Conservation (phyloP, 2,888 invertebrate genomes). For the Acholoe squamosa region DNA sequence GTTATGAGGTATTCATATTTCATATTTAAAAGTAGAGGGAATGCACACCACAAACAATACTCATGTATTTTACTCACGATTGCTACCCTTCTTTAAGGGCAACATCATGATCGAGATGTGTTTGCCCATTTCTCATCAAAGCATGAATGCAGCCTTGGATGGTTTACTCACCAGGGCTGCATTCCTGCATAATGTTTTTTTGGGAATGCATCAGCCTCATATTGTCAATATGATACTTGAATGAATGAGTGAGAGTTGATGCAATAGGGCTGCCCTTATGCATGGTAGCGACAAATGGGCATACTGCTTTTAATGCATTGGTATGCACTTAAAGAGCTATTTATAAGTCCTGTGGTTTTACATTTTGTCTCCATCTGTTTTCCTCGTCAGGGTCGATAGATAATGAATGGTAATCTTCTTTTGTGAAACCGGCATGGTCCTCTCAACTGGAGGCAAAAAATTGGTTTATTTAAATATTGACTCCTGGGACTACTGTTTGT, state of each 20-base stretch:
- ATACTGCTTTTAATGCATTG: too few species aligned
- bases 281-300: too few species aligned
- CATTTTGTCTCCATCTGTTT: not conserved
- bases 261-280: too few species aligned
- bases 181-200: too few species aligned
- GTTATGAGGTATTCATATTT: not conserved
- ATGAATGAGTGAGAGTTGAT: too few species aligned
- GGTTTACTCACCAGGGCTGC: too few species aligned
- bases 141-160: too few species aligned
- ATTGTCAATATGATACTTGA: too few species aligned
- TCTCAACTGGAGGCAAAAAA: not conserved
- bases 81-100: not conserved
- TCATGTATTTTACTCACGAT: not conserved
- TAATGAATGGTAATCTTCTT: conserved; percentile 57
- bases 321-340: too few species aligned
- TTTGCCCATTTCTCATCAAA: too few species aligned
- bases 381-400: conserved; percentile 22
- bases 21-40: not conserved
- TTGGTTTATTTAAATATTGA: conserved; percentile 7
- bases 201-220: too few species aligned
- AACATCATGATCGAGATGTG: too few species aligned
- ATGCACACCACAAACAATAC: not conserved
- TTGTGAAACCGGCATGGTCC: not conserved
- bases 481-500: not conserved
- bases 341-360: not conserved